Evolutionary conservation across 2,888 invertebrate genomes (phyloP), one percentile per base, ranked within the genome.

Genomic region (Lepidochrysops patricia): DNA sequence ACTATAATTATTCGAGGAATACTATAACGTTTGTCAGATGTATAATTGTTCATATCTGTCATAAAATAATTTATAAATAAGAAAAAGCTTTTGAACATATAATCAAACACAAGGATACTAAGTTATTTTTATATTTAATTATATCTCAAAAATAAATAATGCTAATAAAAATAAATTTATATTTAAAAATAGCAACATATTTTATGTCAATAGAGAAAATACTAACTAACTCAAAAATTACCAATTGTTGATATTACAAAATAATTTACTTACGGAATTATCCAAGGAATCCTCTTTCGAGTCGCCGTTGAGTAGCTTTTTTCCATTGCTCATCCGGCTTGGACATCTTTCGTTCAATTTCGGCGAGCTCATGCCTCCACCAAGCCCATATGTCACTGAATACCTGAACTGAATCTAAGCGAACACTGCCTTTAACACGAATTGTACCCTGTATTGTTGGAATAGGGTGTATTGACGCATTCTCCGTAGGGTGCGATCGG

Each of bases 231-330:
- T 2, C 19, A 6, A 43, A 43, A 43, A 43, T 19, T 19, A 4
- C 9, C 19, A 43, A 43, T 19, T 19, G 23, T 43, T 43, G 43
- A 12, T 12, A 19, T 43, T 4, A 9, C 23, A 19, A 34, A 29
- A 23, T 67, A 84, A 43, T 85, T 85, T 69, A 89, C 85, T 85
- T 69, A 89, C 88, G 52, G 87, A 86, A 67, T 84, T 88, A 52
- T 88, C 88, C 25, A 87, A 70, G 1, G 87, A 88, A 57, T 89
- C 86, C 62, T 87, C 87, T 64, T 86, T 86, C 1, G 76, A 76
- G 27, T 88, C 88, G 61, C 73, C 75, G 70, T 67, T 79, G 5
- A 84, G 72, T 23, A 75, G 75, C 70, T 84, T 86, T 63, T 81
- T 84, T 54, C 82, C 77, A 62, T 82, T 85, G 72, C 83, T 83